phyloP scores from a whole-genome alignment of 2,113 vertebrate species.

The Trematocara nigrifrons region DNA sequence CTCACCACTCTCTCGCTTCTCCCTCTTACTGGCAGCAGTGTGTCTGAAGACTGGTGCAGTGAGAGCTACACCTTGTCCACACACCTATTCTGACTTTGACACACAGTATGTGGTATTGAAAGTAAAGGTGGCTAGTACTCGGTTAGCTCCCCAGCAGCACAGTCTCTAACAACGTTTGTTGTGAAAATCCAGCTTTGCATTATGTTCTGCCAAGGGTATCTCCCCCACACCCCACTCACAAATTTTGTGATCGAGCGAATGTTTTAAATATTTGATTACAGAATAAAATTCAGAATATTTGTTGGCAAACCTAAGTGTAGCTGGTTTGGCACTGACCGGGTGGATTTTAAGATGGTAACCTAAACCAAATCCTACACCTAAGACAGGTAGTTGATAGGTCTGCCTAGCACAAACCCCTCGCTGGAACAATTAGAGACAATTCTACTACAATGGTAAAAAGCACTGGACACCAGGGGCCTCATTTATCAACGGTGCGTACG shows the following conservation, averaged over 20 bases:
- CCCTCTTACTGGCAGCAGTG: background rate
- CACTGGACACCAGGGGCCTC: no score
- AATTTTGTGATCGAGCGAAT: background rate
- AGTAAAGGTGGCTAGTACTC: background rate
- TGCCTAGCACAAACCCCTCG: no score
- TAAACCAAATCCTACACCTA: background rate
- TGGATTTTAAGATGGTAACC: background rate
- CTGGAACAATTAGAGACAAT: no score
- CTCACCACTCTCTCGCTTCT: background rate
- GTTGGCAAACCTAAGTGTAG: background rate
- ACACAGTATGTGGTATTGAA: background rate
- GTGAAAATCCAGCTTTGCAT: background rate
- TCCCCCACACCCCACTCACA: background rate
- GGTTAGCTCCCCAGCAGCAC: background rate
- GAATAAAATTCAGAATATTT: background rate
- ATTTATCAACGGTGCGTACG: no score
- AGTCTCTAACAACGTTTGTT: background rate
- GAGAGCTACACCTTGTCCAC: background rate
- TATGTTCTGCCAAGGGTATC: background rate
- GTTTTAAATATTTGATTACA: background rate
- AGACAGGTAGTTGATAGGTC: background rate
- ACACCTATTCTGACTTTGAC: background rate
- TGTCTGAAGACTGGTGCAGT: background rate
- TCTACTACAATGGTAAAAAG: no score
- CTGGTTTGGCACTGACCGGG: background rate